Conservation (phyloP, 2,113 vertebrate genomes). For the Ondatra zibethicus region DNA sequence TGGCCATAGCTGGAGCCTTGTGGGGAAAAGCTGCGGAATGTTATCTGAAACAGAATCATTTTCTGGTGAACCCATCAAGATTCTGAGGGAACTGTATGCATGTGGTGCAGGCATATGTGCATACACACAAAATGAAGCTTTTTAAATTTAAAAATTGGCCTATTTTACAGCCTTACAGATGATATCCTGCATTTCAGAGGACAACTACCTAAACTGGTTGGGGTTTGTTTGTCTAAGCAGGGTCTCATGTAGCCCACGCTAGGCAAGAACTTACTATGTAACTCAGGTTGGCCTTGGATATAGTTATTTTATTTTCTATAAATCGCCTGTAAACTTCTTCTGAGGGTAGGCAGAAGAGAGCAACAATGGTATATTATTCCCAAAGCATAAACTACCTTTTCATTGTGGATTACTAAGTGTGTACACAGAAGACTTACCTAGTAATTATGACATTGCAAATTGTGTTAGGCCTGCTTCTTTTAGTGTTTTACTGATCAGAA, state of each 20-base stretch:
- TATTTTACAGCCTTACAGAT: not conserved
- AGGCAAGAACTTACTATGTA: not conserved
- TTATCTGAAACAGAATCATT: constrained; percentile 29
- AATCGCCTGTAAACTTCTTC: not conserved
- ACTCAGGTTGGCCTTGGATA: not conserved
- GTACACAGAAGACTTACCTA: not conserved
- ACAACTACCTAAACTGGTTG: not conserved
- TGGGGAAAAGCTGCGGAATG: not conserved
- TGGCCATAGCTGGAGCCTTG: not conserved
- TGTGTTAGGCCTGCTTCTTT: not conserved
- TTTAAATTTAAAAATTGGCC: not conserved
- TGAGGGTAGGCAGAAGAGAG: not conserved
- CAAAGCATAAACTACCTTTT: constrained; percentile 11
- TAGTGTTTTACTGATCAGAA: not conserved
- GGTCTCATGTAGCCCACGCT: not conserved
- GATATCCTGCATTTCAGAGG: not conserved
- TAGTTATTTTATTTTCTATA: constrained; percentile 38
- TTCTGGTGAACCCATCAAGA: not conserved
- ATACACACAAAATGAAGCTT: not conserved
- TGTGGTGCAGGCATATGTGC: not conserved
- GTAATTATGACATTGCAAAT: not conserved
- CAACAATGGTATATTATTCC: not conserved
- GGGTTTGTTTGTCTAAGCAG: not conserved
- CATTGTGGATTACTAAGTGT: constrained; percentile 11
- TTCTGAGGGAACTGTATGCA: not conserved